Conservation (phyloP, 1,140 invertebrate species). For the Drosophila erecta region DNA sequence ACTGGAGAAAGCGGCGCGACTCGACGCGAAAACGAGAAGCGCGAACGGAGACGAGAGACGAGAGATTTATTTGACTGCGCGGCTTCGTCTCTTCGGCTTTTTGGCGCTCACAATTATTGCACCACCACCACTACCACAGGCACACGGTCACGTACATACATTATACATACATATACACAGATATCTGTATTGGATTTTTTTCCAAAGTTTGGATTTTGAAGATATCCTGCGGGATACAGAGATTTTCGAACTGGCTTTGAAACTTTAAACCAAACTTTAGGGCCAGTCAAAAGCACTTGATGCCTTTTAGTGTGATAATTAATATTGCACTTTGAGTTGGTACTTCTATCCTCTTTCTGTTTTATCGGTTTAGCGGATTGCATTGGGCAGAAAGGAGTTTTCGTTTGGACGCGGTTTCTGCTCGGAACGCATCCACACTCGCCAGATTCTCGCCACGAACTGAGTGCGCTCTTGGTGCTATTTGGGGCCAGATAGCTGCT, state of each 20-base stretch:
- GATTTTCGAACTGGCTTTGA: slow-evolving; percentile 47
- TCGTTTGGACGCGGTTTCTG: slow-evolving; percentile 42
- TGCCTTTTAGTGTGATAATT: slow-evolving; percentile 6
- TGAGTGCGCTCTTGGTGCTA: slow-evolving; percentile 29
- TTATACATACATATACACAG: slow-evolving; percentile 45
- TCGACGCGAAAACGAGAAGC: slow-evolving; percentile 26
- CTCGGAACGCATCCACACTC: slow-evolving; percentile 65
- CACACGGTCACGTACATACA: slow-evolving; percentile 39
- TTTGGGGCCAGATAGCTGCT: slow-evolving; percentile 6
- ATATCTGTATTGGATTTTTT: slow-evolving; percentile 59
- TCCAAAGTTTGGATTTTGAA: slow-evolving; percentile 59
- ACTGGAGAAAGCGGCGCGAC: slow-evolving; percentile 37
- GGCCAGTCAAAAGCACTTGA: slow-evolving; percentile 9
- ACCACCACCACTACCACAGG: slow-evolving; percentile 42
- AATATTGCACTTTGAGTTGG: slow-evolving; percentile 21
- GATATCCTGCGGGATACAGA: slow-evolving; percentile 60
- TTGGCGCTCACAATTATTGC: slow-evolving; percentile 72
- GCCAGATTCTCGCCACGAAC: slow-evolving; percentile 71
- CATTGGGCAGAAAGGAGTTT: slow-evolving; percentile 36
- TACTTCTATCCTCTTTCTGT: slow-evolving; percentile 13
- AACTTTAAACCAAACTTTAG: slow-evolving; percentile 12
- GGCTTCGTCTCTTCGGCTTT: slow-evolving; percentile 69
- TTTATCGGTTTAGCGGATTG: slow-evolving; percentile 24
- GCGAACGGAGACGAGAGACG: slow-evolving; percentile 44
- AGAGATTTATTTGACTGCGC: slow-evolving; percentile 74